Base-by-base conservation (phyloP, 1,140 invertebrate genomes). In the Drosophila subobscura region DNA sequence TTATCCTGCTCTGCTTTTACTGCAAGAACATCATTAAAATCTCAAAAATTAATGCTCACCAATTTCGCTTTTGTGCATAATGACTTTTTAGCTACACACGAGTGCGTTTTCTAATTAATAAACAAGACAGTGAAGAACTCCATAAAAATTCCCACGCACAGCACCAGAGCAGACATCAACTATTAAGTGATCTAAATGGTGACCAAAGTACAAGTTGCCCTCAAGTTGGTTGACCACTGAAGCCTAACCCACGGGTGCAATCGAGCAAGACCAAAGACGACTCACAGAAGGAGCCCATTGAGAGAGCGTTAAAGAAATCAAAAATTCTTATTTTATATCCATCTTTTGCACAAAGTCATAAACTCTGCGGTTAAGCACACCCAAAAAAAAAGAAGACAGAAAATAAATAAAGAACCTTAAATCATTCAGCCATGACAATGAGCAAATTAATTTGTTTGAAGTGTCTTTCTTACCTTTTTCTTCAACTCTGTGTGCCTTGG, bases 401-500 rank as follows among this genome's bases (percentile, higher is more conserved):
- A 16, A 47, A 23, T 29, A 37, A 37, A 37, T 33, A 33, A 8
- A 12, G 16, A 68, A 72, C 60, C 71, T 74, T 74, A 53, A 60
- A 29, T 22, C 72, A 74, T 45, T 46, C 40, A 53, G 49, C 72
- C 72, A 54, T 75, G 50, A 46, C 71, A 63, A 63, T 45, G 71
- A 14, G 51, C 42, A 79, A 77, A 84, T 81, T 74, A 80, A 81
- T 81, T 81, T 80, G 66, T 80, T 72, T 42, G n/a, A 46, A 23
- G 59, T 40, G 29, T 64, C 54, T 25, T 68, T 41, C 33, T 16
- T 25, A 41, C 27, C 16, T 20, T n/a, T 40, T 25, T 29, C 46
- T 10, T 22, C 12, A 45, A 3, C 45, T 29, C 25, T 23, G 23
- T 12, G 6, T 4, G 20, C 33, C 33, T 33, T 66, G 16, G 27